These are phyloP conservation scores for Cydia splendana DNA, from an alignment of 1,140 invertebrate genomes.

Conservation along the genomic window DNA sequence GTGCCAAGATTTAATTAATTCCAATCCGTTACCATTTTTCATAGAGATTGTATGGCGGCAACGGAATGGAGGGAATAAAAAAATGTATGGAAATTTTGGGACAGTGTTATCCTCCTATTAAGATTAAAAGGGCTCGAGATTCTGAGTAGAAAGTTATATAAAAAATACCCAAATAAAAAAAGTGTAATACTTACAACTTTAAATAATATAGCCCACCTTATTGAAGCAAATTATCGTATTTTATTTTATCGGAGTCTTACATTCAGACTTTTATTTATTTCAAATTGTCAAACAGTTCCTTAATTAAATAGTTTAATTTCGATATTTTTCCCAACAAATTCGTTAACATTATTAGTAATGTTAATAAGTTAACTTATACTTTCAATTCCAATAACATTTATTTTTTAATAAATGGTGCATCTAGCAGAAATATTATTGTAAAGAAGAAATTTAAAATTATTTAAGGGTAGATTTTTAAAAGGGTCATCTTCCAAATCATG, in stretches of 20 bases:
- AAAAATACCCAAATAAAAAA: too few species aligned
- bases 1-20: too few species aligned
- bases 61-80: too few species aligned
- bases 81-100: too few species aligned
- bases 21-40: too few species aligned
- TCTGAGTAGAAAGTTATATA: too few species aligned
- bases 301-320: constrained; percentile 14
- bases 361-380: constrained; percentile 28
- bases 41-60: too few species aligned
- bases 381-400: constrained; percentile 28
- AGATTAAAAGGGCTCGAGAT: too few species aligned
- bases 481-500: too few species aligned
- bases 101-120: too few species aligned
- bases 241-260: constrained; percentile 26
- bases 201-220: not conserved
- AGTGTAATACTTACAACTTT: too few species aligned
- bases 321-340: constrained; percentile 20
- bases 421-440: constrained; percentile 1
- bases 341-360: constrained; percentile 24
- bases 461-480: too few species aligned
- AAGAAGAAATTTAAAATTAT: not conserved
- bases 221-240: constrained; percentile 14
- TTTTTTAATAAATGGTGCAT: constrained; percentile 13
- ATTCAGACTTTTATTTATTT: constrained; percentile 31
- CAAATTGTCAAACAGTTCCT: constrained; percentile 24